phyloP scores from a whole-genome alignment of 1,140 invertebrate genomes.

The Tribolium madens region DNA sequence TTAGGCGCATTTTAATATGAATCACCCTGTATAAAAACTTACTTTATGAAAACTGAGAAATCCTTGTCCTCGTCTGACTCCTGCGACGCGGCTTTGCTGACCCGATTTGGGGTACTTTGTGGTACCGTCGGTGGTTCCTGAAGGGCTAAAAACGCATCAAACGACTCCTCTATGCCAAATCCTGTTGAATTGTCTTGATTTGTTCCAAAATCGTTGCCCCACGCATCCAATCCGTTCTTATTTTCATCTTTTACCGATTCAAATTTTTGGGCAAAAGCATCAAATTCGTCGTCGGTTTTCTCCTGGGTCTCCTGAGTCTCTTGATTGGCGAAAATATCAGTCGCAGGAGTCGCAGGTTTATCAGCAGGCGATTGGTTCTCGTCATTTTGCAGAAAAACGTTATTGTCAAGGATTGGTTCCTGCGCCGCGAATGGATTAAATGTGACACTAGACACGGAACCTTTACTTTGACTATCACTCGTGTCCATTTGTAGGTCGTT shows the following conservation, averaged over 20 bases:
- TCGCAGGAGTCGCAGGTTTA: too few species aligned
- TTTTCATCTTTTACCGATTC: conserved; percentile 75
- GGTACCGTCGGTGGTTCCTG: conserved; percentile 76
- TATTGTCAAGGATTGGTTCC: conserved; percentile 3
- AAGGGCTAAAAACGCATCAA: conserved; percentile 87
- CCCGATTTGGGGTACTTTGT: conserved; percentile 69
- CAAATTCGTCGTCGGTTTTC: conserved; percentile 74
- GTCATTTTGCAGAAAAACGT: conserved; percentile 4
- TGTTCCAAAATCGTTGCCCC: conserved; percentile 65
- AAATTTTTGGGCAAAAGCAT: conserved; percentile 89
- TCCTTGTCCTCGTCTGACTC: conserved; percentile 84
- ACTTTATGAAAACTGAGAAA: conserved; percentile 85
- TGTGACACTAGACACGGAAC: conserved; percentile 63
- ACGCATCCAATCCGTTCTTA: conserved; percentile 66
- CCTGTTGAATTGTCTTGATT: conserved; percentile 49
- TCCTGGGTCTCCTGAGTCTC: conserved; percentile 3
- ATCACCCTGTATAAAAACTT: too few species aligned
- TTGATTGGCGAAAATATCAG: conserved; percentile 7
- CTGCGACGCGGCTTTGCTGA: conserved; percentile 75
- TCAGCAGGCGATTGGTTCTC: too few species aligned
- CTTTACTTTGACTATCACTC: conserved; percentile 64
- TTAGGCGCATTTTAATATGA: too few species aligned
- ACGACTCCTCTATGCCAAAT: conserved; percentile 72
- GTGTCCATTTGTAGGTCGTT: conserved; percentile 64
- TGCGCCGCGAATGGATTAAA: conserved; percentile 68